Conservation (phyloP, 2,113 vertebrate species). For the Callipepla squamata region DNA sequence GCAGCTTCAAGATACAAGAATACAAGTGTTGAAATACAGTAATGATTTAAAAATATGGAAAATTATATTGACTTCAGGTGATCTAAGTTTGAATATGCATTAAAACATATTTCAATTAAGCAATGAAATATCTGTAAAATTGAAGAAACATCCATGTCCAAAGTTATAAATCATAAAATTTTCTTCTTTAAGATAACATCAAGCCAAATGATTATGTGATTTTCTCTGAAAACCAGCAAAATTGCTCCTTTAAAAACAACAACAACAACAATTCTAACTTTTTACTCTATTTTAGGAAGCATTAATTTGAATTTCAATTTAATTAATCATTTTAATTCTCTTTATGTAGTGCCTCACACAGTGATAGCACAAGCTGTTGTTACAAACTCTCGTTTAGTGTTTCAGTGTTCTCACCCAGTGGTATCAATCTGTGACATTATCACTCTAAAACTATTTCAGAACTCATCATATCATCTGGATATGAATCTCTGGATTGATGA, state of each 20-base stretch:
- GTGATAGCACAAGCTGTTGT: background rate
- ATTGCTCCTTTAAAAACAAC: background rate
- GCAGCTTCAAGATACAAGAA: background rate
- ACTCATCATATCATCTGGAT: background rate
- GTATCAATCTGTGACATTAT: background rate
- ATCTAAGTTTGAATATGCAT: background rate
- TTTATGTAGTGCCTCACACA: background rate
- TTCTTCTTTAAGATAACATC: background rate
- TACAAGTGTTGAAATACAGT: background rate
- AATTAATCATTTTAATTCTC: background rate
- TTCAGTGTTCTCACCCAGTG: background rate
- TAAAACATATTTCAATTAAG: background rate
- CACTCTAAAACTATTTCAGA: background rate
- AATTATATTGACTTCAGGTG: background rate
- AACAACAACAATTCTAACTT: background rate
- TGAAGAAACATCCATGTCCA: background rate
- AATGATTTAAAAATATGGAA: background rate
- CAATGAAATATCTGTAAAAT: background rate
- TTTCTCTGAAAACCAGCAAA: background rate
- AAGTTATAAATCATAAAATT: background rate
- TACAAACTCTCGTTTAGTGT: background rate
- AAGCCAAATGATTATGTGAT: background rate
- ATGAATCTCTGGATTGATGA: background rate
- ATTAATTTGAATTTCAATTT: background rate
- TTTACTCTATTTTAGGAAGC: background rate